phyloP scores from a whole-genome alignment of 64 coral and sea anemone species.

The Dendrophyllia cribrosa region DNA sequence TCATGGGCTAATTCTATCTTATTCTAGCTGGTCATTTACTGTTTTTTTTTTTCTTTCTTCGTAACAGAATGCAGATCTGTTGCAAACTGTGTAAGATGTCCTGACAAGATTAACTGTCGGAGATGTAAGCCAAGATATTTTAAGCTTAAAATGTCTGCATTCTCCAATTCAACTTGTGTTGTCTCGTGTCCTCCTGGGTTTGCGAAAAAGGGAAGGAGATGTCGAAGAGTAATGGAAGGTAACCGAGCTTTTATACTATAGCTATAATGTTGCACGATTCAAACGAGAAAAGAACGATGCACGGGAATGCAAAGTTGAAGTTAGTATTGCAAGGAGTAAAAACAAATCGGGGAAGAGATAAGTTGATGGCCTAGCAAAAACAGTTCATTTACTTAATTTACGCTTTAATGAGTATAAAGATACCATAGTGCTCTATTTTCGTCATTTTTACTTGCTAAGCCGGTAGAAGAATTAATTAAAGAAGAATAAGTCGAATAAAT shows the following conservation, averaged over 20 bases:
- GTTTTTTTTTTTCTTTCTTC: not conserved
- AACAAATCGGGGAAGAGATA: no score
- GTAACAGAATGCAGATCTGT: not conserved
- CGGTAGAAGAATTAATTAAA: no score
- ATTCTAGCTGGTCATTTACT: no score
- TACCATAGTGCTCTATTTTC: no score
- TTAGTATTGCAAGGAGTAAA: not conserved
- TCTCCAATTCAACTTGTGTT: conserved; percentile 4
- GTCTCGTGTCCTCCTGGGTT: conserved; percentile 14
- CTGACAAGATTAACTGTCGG: conserved; percentile 49
- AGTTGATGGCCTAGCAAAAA: no score
- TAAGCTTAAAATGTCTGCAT: conserved; percentile 11
- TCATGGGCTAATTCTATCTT: no score
- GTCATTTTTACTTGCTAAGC: no score
- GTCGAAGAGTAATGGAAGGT: conserved; percentile 5
- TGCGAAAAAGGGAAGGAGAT: conserved; percentile 17
- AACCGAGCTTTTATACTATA: not conserved
- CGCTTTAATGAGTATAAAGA: no score
- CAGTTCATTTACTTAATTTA: no score
- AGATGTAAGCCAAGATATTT: conserved; percentile 35
- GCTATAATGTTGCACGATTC: not conserved
- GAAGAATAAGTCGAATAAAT: no score
- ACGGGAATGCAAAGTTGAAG: not conserved
- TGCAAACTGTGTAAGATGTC: conserved; percentile 22
- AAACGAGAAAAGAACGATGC: not conserved